phyloP scores from a whole-genome alignment of 2,113 vertebrate genomes.

The Rousettus leschenaultii region DNA sequence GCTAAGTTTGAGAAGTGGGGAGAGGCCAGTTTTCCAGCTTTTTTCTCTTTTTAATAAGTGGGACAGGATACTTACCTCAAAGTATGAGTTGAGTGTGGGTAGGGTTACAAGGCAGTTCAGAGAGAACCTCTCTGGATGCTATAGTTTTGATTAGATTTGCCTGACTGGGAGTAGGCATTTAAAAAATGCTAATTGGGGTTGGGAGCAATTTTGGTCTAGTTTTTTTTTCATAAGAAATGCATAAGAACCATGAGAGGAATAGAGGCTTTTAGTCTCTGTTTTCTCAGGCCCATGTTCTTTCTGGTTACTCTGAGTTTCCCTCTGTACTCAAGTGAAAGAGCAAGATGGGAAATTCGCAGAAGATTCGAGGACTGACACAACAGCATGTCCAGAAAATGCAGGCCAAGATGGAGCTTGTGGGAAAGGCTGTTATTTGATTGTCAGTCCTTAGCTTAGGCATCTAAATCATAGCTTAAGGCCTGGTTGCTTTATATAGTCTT shows the following conservation, averaged over 20 bases:
- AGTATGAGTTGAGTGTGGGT: neutral
- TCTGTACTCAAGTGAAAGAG: neutral
- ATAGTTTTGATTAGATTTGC: constrained; percentile 31
- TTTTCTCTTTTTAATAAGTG: constrained; percentile 10
- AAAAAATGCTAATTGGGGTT: constrained; percentile 28
- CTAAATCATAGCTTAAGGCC: constrained; percentile 24
- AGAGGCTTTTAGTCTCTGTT: neutral
- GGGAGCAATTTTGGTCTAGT: constrained; percentile 7
- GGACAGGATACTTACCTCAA: constrained; percentile 6
- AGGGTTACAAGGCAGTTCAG: neutral
- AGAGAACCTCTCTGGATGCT: constrained; percentile 24
- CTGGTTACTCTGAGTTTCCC: neutral
- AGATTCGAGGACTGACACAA: constrained; percentile 13
- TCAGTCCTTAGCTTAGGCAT: constrained; percentile 6
- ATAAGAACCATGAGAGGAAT: neutral
- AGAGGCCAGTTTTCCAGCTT: constrained; percentile 57
- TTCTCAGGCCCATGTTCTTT: neutral
- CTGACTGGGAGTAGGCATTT: neutral
- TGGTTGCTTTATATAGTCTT: constrained; percentile 3
- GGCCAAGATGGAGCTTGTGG: constrained; percentile 33
- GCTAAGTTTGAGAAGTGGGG: constrained; percentile 47
- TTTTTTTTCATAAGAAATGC: constrained; percentile 41
- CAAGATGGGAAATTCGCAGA: neutral
- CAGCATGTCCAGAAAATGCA: constrained; percentile 28
- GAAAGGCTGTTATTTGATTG: constrained; percentile 41